Conservation (phyloP, 2,888 invertebrate genomes). For the Acrocyrtus sp. region DNA sequence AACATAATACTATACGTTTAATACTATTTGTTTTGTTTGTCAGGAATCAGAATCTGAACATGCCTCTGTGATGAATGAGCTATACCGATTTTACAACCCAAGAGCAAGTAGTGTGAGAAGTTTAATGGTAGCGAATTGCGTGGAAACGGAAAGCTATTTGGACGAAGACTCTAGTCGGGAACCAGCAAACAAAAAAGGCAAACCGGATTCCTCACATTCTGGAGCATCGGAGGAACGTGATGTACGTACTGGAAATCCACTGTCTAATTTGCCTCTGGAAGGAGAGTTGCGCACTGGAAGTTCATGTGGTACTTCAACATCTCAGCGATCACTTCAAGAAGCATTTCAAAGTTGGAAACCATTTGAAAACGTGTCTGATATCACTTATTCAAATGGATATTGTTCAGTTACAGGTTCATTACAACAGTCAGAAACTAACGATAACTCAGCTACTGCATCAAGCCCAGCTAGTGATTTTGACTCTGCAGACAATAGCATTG, state of each 20-base stretch:
- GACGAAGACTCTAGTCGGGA: conserved; percentile 14
- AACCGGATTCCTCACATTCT: not conserved
- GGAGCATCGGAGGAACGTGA: conserved; percentile 3
- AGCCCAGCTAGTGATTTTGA: conserved; percentile 23
- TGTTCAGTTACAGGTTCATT: conserved; percentile 18
- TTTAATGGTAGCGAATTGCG: conserved; percentile 80
- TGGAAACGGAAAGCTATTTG: conserved; percentile 58
- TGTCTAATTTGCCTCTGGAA: conserved; percentile 50
- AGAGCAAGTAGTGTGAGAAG: conserved; percentile 76
- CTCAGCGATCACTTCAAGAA: conserved; percentile 44
- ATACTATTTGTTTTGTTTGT: not conserved
- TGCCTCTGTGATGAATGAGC: conserved; percentile 78
- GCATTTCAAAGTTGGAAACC: conserved; percentile 59
- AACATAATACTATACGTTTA: not conserved
- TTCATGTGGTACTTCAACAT: conserved; percentile 1
- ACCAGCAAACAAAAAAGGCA: conserved; percentile 8
- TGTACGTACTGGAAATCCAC: conserved; percentile 52
- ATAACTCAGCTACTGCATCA: conserved; percentile 10
- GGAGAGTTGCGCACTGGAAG: conserved; percentile 44
- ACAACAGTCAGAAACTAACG: not conserved
- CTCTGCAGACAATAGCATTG: conserved; percentile 22
- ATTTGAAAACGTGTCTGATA: conserved; percentile 58
- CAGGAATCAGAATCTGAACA: conserved; percentile 79
- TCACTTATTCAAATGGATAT: conserved; percentile 53
- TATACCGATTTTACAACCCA: conserved; percentile 78